Evolutionary conservation across 2,888 invertebrate species (phyloP), one percentile per base, ranked within the genome.

Genomic region (Tetramorium bicarinatum): DNA sequence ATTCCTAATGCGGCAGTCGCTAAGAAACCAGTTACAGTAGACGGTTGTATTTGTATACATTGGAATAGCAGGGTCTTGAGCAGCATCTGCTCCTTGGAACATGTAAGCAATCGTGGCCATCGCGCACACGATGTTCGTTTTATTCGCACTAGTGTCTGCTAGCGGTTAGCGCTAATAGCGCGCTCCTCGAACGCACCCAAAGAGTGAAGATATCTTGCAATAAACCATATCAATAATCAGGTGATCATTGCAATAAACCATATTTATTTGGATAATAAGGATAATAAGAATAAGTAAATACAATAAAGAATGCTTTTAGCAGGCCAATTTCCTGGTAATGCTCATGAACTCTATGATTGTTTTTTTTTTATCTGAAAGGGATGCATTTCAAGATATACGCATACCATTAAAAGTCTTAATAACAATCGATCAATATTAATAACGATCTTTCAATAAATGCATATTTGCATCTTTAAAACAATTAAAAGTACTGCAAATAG

Each of bases 31-130:
- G 97, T 96, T 62, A 97, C 96, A 25, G 97, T 97, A n/a, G 97
- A 97, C 21, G 96, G 95, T 85, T 95, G 92, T 62, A 95, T 92
- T 90, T 95, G 95, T 64, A 95, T 94, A 86, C 97, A 97, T 94
- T 98, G 97, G 92, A 97, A 97, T 71, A 98, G 95, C 87, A 98
- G 95, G 0, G 97, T 97, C 95, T 98, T 98, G 0, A 98, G n/a
- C 97, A 91, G 97, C 97, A 88, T 97, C 96, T 62, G 96, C 93
- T 34, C 97, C 97, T 93, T 98, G 97, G 88, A 97, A 97, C 95
- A 97, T 97, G 93, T 98, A 98, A 8, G 97, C 97, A 95, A 98
- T 97, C 56, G 98, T 97, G 38, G 98, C 98, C 96, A 98, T 97
- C 0, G 98, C 98, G 52, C 98, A 97, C 72, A 98, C 95, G 29